These are phyloP conservation scores for Tinea pellionella DNA, from an alignment of 2,888 invertebrate genomes.

Conservation along the genomic window DNA sequence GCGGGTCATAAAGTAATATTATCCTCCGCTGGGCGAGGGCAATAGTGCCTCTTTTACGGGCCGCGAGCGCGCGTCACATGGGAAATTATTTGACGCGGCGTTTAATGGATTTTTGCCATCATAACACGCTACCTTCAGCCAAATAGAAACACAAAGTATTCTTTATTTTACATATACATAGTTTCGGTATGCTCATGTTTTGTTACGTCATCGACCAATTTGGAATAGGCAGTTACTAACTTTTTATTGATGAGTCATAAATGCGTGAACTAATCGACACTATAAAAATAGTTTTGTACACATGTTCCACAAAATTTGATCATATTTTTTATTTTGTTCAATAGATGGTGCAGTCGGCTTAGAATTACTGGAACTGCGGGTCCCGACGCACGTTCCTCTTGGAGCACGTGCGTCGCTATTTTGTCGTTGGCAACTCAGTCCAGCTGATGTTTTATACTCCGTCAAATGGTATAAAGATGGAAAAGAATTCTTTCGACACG, in stretches of 20 bases:
- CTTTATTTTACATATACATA: constrained; percentile 17
- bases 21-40: constrained; percentile 62
- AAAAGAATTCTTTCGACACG: constrained; percentile 88
- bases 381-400: constrained; percentile 84
- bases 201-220: neutral
- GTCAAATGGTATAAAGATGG: constrained; percentile 95
- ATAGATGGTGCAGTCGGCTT: constrained; percentile 57
- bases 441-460: constrained; percentile 85
- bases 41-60: constrained; percentile 69
- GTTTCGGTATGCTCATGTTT: constrained; percentile 15
- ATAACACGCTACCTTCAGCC: constrained; percentile 63
- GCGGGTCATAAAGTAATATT: constrained; percentile 67
- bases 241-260: neutral
- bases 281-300: too few species aligned
- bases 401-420: constrained; percentile 81
- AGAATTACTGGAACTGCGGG: constrained; percentile 80
- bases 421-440: constrained; percentile 83
- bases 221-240: neutral
- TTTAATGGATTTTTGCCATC: constrained; percentile 70
- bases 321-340: constrained; percentile 14
- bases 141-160: constrained; percentile 39
- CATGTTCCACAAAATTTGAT: too few species aligned
- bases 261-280: too few species aligned
- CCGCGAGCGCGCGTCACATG: constrained; percentile 66
- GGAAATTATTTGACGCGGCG: constrained; percentile 70